A percentile compares a stretch with the other conserved stretches of the same genome.
Conservation (phyloP, 2,888 invertebrate genomes). For the Euclidia mi region DNA sequence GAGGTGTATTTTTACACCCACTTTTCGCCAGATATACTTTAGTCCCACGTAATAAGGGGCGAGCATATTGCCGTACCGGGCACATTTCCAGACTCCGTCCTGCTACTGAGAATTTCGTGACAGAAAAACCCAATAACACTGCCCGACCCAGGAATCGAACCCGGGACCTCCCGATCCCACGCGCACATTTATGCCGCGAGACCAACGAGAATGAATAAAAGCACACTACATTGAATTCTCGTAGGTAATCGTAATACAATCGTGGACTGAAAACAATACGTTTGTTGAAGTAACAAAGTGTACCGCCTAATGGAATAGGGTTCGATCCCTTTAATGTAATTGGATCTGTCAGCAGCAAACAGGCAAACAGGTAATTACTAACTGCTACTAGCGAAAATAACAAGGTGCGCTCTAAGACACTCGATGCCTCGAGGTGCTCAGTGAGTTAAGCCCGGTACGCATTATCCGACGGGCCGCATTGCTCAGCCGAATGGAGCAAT, state of each 20-base stretch:
- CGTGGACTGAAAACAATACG: slow-evolving; percentile 68
- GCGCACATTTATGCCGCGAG: too few species aligned
- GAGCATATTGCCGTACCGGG: too few species aligned
- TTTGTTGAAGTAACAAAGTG: slow-evolving; percentile 68
- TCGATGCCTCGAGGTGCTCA: slow-evolving; percentile 60
- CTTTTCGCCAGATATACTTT: too few species aligned
- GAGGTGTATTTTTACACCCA: too few species aligned
- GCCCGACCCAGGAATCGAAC: too few species aligned
- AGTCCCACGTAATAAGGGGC: too few species aligned
- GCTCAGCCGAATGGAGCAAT: slow-evolving; percentile 4
- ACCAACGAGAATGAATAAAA: too few species aligned
- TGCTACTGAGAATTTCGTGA: too few species aligned
- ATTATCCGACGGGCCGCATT: slow-evolving; percentile 23
- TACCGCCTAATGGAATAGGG: slow-evolving; percentile 74
- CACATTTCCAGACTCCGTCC: too few species aligned
- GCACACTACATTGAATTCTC: slow-evolving; percentile 41
- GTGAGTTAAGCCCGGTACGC: slow-evolving; percentile 30
- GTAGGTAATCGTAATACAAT: slow-evolving; percentile 56
- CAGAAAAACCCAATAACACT: too few species aligned
- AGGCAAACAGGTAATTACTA: slow-evolving; percentile 83
- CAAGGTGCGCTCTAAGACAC: slow-evolving; percentile 72
- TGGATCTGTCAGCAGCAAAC: slow-evolving; percentile 86
- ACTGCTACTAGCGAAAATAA: slow-evolving; percentile 81
- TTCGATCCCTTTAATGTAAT: slow-evolving; percentile 84
- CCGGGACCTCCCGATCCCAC: too few species aligned